Percentiles rank a stretch among this genome's conserved stretches.
Evolutionary conservation across 2,113 vertebrate species (phyloP).

Genomic region (Pyrgilauda ruficollis): DNA sequence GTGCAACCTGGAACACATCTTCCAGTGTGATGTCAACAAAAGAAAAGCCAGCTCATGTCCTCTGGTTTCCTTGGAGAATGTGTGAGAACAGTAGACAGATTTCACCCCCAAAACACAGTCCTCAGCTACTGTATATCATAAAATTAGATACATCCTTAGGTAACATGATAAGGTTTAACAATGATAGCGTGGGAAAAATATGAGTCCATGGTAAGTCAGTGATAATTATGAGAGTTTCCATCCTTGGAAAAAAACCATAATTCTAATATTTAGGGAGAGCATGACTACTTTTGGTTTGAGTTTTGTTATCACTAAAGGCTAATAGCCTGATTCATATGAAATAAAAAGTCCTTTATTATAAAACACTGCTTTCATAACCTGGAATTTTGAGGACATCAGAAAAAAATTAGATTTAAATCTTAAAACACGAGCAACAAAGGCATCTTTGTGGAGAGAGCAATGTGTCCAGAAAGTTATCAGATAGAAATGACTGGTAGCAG

Average conservation of each 20-base stretch:
- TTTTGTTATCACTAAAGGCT: background rate
- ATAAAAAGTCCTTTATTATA: background rate
- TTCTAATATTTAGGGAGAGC: background rate
- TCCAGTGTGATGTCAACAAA: background rate
- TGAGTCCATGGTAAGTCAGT: background rate
- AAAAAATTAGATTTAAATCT: background rate
- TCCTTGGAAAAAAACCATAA: background rate
- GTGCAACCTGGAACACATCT: background rate
- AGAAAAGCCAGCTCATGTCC: background rate
- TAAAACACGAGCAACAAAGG: background rate
- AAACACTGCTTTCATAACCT: background rate
- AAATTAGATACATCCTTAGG: background rate
- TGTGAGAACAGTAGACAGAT: background rate
- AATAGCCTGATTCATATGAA: background rate
- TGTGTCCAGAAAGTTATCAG: background rate
- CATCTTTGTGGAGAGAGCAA: background rate
- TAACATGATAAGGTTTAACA: background rate
- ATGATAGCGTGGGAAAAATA: background rate
- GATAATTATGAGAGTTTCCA: background rate
- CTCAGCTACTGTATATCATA: background rate
- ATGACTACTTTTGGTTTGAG: background rate
- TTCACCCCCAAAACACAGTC: background rate
- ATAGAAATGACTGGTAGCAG: background rate
- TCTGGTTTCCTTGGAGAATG: background rate
- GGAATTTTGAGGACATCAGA: background rate